A percentile compares a stretch with the other conserved stretches of the same genome.
These are phyloP conservation scores for Hylomyscus alleni DNA, from an alignment of 2,797 vertebrate genomes.

Conservation along the genomic window DNA sequence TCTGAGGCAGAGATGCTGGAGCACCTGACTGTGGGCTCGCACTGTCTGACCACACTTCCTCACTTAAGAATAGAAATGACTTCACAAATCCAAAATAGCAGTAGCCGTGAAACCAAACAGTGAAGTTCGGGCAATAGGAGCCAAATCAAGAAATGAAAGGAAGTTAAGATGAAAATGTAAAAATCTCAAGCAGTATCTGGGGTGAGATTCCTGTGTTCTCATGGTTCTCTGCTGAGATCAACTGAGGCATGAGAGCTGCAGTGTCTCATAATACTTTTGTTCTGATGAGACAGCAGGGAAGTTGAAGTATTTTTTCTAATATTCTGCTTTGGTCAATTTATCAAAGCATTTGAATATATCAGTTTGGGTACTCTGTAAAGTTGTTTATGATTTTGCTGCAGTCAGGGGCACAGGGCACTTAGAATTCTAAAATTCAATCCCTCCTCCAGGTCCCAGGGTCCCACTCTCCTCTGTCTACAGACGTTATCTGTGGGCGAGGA, in stretches of 20 bases:
- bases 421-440: constrained; percentile 30
- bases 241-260: neutral
- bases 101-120: constrained; percentile 38
- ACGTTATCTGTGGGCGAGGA: neutral
- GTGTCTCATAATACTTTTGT: neutral
- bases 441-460: neutral
- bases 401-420: neutral
- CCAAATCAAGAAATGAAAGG: constrained; percentile 28
- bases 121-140: neutral
- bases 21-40: constrained; percentile 14
- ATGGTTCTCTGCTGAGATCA: rapidly evolving
- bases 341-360: constrained; percentile 40
- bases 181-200: neutral
- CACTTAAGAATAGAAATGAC: constrained; percentile 74
- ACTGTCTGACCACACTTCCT: constrained; percentile 73
- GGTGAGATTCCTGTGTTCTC: neutral
- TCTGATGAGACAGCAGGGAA: neutral
- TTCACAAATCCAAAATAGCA: constrained; percentile 77
- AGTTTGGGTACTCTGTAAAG: neutral
- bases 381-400: constrained; percentile 14
- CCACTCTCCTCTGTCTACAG: neutral
- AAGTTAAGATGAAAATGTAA: neutral
- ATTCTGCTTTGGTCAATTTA: constrained; percentile 3
- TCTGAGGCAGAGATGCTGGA: neutral
- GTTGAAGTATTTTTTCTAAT: neutral